Evolutionary conservation across 64 coral and sea anemone species (phyloP), one percentile per base, ranked within the genome.

Genomic region (Montipora efflorescens): DNA sequence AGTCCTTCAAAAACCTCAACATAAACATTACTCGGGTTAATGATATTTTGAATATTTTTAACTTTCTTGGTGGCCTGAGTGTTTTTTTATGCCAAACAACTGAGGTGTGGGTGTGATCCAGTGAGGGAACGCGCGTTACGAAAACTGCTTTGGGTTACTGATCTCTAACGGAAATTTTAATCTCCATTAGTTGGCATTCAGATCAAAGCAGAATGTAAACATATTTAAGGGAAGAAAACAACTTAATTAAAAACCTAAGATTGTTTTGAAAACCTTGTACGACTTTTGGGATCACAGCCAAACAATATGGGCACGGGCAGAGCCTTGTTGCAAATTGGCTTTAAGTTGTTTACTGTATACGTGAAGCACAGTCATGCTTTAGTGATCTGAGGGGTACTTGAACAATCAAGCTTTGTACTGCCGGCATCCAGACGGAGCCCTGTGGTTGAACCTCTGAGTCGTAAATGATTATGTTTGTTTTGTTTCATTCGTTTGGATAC

Each of bases 161-260:
- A 82, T 82, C 13, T 82, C 13, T 62, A 28, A 66, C 23, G 13
- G 53, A 64, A 23, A 82, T 66, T 82, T 82, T 44, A 45, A 67
- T 82, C 10, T 16, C 14, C 13, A 6, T 66, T 43, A 64, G 64
- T 82, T 57, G 58, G 12, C 22, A 44, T 82, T 43, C 57, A 82
- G 78, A 76, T 14, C 12, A 49, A 78, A 49, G 18, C 15, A n/a
- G 16, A 14, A 49, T 78, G 15, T 14, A 78, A 15, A 78, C 4
- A 78, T 5, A 3, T 48, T 7, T 46, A 19, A 49, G 15, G 79
- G 22, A 82, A 61, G 1, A 64, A 82, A 82, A 82, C 55, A 62
- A 7, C 55, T 64, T 82, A 78, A 77, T 45, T 46, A 45, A 77
- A 47, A 28, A 28, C 36, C 36, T 36, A 36, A 45, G 4, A 4